phyloP scores from a whole-genome alignment of 2,888 invertebrate species.

The Spilarctia lutea region DNA sequence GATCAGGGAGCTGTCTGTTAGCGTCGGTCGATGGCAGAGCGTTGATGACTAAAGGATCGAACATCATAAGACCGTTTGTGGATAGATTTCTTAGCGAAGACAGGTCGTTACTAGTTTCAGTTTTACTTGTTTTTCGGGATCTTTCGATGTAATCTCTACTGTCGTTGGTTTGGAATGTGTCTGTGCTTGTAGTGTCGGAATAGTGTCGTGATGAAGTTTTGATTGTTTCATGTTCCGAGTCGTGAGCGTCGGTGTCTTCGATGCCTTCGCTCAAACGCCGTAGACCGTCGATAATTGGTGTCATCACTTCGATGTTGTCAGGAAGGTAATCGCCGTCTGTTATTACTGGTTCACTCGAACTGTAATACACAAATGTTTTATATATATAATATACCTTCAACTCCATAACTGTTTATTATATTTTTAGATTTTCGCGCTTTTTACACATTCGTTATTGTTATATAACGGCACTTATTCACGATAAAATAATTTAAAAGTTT shows the following conservation, averaged over 20 bases:
- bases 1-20: constrained; percentile 76
- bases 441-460: too few relatives aligned
- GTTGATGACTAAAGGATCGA: constrained; percentile 81
- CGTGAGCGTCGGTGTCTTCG: constrained; percentile 60
- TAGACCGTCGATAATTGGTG: constrained; percentile 80
- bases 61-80: constrained; percentile 82
- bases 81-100: constrained; percentile 79
- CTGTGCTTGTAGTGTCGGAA: constrained; percentile 66
- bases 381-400: neutral
- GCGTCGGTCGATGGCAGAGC: constrained; percentile 67
- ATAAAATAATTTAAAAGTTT: too few relatives aligned
- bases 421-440: too few relatives aligned
- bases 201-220: constrained; percentile 41
- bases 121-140: constrained; percentile 73
- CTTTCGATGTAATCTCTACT: constrained; percentile 56
- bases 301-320: constrained; percentile 83
- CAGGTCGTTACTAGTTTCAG: constrained; percentile 70
- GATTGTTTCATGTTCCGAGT: constrained; percentile 51
- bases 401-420: too few relatives aligned
- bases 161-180: constrained; percentile 73
- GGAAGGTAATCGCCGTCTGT: constrained; percentile 80
- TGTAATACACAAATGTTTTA: constrained; percentile 48
- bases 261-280: constrained; percentile 67
- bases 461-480: too few relatives aligned
- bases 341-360: constrained; percentile 76